Conservation (phyloP, 2,888 invertebrate genomes). For the Ctena decussata region DNA sequence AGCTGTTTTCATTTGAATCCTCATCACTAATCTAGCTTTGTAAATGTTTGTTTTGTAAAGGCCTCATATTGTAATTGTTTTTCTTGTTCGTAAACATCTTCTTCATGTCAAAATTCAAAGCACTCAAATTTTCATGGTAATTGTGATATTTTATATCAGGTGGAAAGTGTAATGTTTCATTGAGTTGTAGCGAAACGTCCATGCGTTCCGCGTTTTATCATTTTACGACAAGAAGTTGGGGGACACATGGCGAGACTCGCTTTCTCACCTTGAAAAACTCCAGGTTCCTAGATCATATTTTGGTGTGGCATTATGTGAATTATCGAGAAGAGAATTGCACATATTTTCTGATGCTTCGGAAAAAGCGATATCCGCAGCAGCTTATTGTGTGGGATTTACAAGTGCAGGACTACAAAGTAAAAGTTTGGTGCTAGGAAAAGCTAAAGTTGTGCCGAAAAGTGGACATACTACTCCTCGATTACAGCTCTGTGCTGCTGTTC, state of each 20-base stretch:
- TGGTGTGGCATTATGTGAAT: not conserved
- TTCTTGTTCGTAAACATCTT: too few species aligned
- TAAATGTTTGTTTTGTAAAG: too few species aligned
- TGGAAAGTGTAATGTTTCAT: too few species aligned
- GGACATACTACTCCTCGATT: constrained; percentile 64
- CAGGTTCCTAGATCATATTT: constrained; percentile 35
- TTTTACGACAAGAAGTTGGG: too few species aligned
- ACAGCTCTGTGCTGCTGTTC: constrained; percentile 64
- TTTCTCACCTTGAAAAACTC: not conserved
- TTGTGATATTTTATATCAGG: too few species aligned
- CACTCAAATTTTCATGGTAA: too few species aligned
- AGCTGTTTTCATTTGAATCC: too few species aligned
- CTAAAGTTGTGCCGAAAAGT: not conserved
- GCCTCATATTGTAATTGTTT: too few species aligned
- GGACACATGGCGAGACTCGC: not conserved
- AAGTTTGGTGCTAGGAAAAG: constrained; percentile 66
- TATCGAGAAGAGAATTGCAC: constrained; percentile 41
- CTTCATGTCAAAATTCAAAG: too few species aligned
- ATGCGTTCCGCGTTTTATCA: too few species aligned
- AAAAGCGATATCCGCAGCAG: constrained; percentile 65
- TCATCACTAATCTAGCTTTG: too few species aligned
- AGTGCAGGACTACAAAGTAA: not conserved
- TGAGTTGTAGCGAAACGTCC: too few species aligned
- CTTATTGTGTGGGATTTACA: constrained; percentile 40
- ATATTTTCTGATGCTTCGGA: constrained; percentile 70